Conservation (phyloP, 2,888 invertebrate genomes). For the Drosophila quinaria region DNA sequence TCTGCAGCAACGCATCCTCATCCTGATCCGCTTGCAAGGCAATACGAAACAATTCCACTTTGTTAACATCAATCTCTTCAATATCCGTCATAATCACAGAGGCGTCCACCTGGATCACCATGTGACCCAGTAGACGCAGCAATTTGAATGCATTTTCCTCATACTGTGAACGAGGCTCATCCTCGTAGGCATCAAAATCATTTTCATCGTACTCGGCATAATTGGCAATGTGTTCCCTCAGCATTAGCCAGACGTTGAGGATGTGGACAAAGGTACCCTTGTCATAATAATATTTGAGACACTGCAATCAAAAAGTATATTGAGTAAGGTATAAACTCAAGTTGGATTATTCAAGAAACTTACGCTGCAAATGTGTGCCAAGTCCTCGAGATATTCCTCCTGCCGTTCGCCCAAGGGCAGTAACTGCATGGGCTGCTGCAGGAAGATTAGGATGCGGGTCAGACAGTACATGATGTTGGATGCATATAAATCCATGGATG, state of each 20-base stretch:
- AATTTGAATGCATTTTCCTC: slow-evolving; percentile 61
- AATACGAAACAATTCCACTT: slow-evolving; percentile 44
- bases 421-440: slow-evolving; percentile 80
- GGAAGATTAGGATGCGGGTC: slow-evolving; percentile 79
- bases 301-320: slow-evolving; percentile 57
- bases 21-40: slow-evolving; percentile 54
- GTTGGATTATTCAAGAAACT: neutral
- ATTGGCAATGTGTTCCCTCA: slow-evolving; percentile 54
- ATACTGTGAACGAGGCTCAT: slow-evolving; percentile 70
- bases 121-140: slow-evolving; percentile 58
- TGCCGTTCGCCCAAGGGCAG: slow-evolving; percentile 81
- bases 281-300: slow-evolving; percentile 83
- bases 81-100: slow-evolving; percentile 40
- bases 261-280: slow-evolving; percentile 78
- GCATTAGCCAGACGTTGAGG: slow-evolving; percentile 78
- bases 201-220: slow-evolving; percentile 51
- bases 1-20: slow-evolving; percentile 56
- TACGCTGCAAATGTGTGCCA: slow-evolving; percentile 82
- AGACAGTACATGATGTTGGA: slow-evolving; percentile 79
- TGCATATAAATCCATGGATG: slow-evolving; percentile 71
- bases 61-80: slow-evolving; percentile 40
- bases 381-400: slow-evolving; percentile 83
- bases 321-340: neutral
- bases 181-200: slow-evolving; percentile 74
- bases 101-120: slow-evolving; percentile 41